Conservation (phyloP, 2,888 invertebrate genomes). For the Sialis fuliginosa region DNA sequence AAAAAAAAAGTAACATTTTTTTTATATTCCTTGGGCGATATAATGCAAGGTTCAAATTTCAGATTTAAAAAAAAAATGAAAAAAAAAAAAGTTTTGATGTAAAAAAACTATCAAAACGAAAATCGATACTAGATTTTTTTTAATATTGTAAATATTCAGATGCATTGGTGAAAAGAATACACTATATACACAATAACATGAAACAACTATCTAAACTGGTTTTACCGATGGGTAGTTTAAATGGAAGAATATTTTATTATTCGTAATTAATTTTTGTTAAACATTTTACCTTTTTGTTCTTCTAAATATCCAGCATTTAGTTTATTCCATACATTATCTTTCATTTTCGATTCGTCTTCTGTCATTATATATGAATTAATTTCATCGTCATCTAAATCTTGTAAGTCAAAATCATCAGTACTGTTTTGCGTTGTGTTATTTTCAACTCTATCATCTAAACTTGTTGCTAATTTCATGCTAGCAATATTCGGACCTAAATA, state of each 20-base stretch:
- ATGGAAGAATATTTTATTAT: background rate
- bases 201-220: too few relatives aligned
- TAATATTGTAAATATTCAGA: too few relatives aligned
- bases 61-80: background rate
- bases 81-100: background rate
- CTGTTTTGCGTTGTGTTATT: background rate
- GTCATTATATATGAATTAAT: constrained; percentile 71
- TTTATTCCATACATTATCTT: constrained; percentile 73
- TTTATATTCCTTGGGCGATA: too few relatives aligned
- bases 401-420: constrained; percentile 32
- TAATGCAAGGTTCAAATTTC: too few relatives aligned
- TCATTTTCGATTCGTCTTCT: constrained; percentile 62
- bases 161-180: too few relatives aligned
- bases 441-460: background rate
- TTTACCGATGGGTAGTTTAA: too few relatives aligned
- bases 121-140: too few relatives aligned
- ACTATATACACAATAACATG: too few relatives aligned
- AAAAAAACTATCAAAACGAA: too few relatives aligned
- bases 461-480: constrained; percentile 40
- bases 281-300: constrained; percentile 51
- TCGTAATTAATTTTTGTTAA: constrained; percentile 1
- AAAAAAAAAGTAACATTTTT: too few relatives aligned
- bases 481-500: constrained; percentile 50
- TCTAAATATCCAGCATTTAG: constrained; percentile 75
- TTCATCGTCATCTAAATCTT: constrained; percentile 77